Evolutionary conservation across 2,797 vertebrate species (phyloP).

Genomic region (Coranthus polyacanthus): DNA sequence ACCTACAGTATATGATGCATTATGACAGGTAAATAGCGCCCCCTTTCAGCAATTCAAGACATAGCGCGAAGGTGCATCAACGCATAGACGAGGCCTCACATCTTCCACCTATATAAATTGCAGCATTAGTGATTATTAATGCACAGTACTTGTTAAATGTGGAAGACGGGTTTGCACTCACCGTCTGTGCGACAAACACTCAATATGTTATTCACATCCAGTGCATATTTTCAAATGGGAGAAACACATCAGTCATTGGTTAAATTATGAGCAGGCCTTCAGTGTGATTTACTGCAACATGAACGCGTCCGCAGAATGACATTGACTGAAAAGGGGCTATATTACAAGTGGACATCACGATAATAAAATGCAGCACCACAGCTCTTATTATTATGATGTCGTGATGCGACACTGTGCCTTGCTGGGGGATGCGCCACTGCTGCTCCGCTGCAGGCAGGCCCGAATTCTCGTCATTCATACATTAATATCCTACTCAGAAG

Average conservation of each 20-base stretch:
- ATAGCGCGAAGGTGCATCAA: constrained; percentile 48
- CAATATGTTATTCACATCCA: not conserved
- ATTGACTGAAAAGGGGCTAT: constrained; percentile 6
- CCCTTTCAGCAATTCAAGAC: constrained; percentile 51
- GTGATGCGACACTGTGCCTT: constrained; percentile 77
- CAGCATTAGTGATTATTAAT: not conserved
- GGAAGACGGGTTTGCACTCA: not conserved
- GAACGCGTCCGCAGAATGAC: constrained; percentile 44
- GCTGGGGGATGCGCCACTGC: constrained; percentile 63
- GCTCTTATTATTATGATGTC: constrained; percentile 38
- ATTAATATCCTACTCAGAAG: not conserved
- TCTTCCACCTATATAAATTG: constrained; percentile 2
- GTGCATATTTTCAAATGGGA: not conserved
- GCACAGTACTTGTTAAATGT: not conserved
- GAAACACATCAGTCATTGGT: constrained; percentile 8
- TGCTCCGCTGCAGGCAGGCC: constrained; percentile 48
- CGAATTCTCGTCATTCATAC: not conserved
- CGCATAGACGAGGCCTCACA: constrained; percentile 41
- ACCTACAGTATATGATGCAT: constrained; percentile 7
- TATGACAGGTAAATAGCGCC: constrained; percentile 60
- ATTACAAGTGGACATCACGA: constrained; percentile 2
- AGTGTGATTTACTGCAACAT: constrained; percentile 5
- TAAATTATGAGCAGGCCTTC: constrained; percentile 9
- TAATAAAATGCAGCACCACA: constrained; percentile 9
- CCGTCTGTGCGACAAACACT: not conserved